These are phyloP conservation scores for Nannospalax galili DNA, from an alignment of 2,113 vertebrate genomes.

Conservation along the genomic window DNA sequence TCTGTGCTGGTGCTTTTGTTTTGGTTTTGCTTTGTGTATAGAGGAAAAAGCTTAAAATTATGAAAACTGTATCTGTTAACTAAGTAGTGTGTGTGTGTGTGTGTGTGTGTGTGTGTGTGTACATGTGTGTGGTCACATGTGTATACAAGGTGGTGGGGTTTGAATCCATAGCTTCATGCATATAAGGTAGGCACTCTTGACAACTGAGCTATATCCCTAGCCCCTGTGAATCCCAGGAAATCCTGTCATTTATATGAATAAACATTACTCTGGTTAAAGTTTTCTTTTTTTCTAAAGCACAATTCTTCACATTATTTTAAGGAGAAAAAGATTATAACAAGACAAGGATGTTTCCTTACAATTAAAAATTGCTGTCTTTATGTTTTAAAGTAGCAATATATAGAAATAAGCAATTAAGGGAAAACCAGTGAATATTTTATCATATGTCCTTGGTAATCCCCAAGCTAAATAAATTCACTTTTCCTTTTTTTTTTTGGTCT, in stretches of 20 bases:
- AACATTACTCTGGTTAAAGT: slow-evolving; percentile 39
- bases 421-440: slow-evolving; percentile 14
- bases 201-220: too few species aligned
- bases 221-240: neutral
- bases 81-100: neutral
- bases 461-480: neutral
- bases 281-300: slow-evolving; percentile 18
- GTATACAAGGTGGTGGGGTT: too few species aligned
- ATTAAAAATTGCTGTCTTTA: neutral
- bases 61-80: slow-evolving; percentile 12
- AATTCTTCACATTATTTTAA: slow-evolving; percentile 25
- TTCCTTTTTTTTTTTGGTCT: too few species aligned
- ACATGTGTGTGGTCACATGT: too few species aligned
- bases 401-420: too few species aligned
- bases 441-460: neutral
- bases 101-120: neutral
- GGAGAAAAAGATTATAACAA: neutral
- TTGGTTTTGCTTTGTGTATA: slow-evolving; percentile 10
- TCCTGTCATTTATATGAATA: neutral
- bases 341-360: neutral
- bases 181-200: too few species aligned
- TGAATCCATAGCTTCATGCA: too few species aligned
- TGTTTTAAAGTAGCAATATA: slow-evolving; percentile 22
- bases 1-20: slow-evolving; percentile 22
- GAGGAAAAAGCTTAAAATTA: slow-evolving; percentile 39